Evolutionary conservation across 2,797 vertebrate species (phyloP).

Genomic region (Tarsius wallacei): DNA sequence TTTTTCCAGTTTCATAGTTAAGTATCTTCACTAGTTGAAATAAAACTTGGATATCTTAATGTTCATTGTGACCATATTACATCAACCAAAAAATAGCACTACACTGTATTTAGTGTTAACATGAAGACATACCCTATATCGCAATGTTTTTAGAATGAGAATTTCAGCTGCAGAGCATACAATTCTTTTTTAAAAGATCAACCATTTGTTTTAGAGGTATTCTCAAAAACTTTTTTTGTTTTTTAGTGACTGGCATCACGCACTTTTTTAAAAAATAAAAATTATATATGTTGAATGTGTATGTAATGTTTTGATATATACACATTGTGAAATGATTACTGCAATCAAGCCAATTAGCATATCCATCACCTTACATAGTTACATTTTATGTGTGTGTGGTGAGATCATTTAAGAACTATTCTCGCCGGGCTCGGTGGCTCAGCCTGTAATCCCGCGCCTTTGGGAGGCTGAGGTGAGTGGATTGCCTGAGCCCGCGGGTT

Average conservation of each 20-base stretch:
- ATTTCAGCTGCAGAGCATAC: not conserved
- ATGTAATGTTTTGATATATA: not conserved
- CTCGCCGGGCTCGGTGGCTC: too few species aligned
- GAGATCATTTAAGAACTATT: not conserved
- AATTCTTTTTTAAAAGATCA: not conserved
- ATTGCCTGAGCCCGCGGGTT: too few species aligned
- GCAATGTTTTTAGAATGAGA: not conserved
- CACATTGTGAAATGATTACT: not conserved
- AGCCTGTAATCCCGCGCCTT: too few species aligned
- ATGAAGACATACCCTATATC: not conserved
- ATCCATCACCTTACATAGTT: not conserved
- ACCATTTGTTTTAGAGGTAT: not conserved
- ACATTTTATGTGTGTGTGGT: not conserved
- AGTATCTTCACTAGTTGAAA: conserved; percentile 3
- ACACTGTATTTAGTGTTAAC: not conserved
- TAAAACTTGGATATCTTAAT: conserved; percentile 18
- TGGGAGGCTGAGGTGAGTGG: too few species aligned
- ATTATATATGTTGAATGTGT: not conserved
- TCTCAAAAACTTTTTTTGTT: not conserved
- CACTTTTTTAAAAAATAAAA: not conserved
- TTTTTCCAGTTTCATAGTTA: conserved; percentile 20
- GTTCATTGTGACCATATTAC: not conserved
- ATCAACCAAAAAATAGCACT: not conserved
- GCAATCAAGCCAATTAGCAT: not conserved
- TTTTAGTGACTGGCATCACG: not conserved